A percentile compares a stretch with the other conserved stretches of the same genome.
Evolutionary conservation across 64 coral and sea anemone species (phyloP).

Genomic region (Montipora sp.): DNA sequence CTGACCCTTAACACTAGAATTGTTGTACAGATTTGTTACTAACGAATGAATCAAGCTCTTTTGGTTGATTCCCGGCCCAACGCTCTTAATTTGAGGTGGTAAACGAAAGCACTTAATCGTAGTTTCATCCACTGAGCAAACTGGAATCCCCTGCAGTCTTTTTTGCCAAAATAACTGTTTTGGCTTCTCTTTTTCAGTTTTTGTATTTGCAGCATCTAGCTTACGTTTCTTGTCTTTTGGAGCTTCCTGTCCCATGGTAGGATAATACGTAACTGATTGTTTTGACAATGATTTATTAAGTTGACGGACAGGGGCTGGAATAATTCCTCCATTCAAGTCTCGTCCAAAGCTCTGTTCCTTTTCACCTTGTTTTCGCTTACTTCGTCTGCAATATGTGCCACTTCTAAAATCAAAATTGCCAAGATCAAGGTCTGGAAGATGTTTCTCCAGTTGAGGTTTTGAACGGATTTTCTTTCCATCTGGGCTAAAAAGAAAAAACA

Average conservation of each 20-base stretch:
- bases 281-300: constrained; percentile 87
- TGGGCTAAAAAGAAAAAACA: constrained; percentile 64
- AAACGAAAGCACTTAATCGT: constrained; percentile 76
- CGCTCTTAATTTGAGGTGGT: constrained; percentile 75
- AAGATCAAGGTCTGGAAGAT: constrained; percentile 81
- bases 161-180: constrained; percentile 96
- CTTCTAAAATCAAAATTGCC: constrained; percentile 93
- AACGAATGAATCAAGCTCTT: constrained; percentile 90
- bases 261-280: constrained; percentile 83
- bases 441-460: constrained; percentile 91
- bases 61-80: constrained; percentile 85
- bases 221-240: constrained; percentile 79
- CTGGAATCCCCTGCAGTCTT: constrained; percentile 78
- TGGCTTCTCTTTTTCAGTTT: constrained; percentile 90
- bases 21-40: constrained; percentile 83
- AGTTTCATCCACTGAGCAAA: constrained; percentile 66
- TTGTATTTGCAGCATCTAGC: constrained; percentile 58
- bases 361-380: constrained; percentile 71
- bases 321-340: constrained; percentile 77
- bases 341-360: constrained; percentile 73
- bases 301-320: constrained; percentile 79
- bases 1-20: constrained; percentile 85
- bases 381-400: constrained; percentile 87
- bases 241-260: constrained; percentile 18
- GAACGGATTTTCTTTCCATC: constrained; percentile 97